Evolutionary conservation across 2,113 vertebrate genomes (phyloP), one percentile per base, ranked within the genome.

Genomic region (Andinoacara biseriatus): DNA sequence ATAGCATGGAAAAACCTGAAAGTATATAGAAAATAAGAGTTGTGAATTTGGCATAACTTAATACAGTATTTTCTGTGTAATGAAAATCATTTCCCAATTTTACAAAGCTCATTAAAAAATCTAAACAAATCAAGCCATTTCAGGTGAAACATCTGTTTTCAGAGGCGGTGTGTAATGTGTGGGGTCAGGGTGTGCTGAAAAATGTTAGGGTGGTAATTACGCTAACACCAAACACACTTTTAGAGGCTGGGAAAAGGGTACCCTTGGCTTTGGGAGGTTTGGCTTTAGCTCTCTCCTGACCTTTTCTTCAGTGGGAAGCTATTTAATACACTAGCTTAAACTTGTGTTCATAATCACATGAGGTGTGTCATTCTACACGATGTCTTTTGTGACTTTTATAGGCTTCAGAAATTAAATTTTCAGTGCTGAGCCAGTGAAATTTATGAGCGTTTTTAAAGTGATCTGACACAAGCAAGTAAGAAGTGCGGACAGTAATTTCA

Each of bases 61-160:
- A 76, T 56, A n/a, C 60, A 60, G 10, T 26, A 29, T 31, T 83
- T 49, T 77, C 3, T 38, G 2, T 57, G 31, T 22, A 72, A 49
- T 29, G 38, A 62, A 58, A 83, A 65, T 31, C 0, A 20, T 29
- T 83, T 82, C 57, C 43, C 54, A 18, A 10, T 62, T 86, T 82
- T 31, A 74, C 52, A 52, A 43, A 83, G 15, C 14, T 79, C 54
- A 83, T 75, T 80, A 35, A 38, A 67, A 82, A 13, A 57, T 78
- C 83, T n/a, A 10, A 87, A 87, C 72, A 80, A 72, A 85, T 89
- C 61, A 85, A 90, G 61, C 61, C 78, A 5, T 79, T 84, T 76
- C 85, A 87, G 86, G 78, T 80, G 74, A 92, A 89, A 91, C 95
- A 94, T 94, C 92, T 95, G 92, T 91, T 94, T 92, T 80, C 67